phyloP scores from a whole-genome alignment of 2,888 invertebrate species.

The Andrena bicolor region DNA sequence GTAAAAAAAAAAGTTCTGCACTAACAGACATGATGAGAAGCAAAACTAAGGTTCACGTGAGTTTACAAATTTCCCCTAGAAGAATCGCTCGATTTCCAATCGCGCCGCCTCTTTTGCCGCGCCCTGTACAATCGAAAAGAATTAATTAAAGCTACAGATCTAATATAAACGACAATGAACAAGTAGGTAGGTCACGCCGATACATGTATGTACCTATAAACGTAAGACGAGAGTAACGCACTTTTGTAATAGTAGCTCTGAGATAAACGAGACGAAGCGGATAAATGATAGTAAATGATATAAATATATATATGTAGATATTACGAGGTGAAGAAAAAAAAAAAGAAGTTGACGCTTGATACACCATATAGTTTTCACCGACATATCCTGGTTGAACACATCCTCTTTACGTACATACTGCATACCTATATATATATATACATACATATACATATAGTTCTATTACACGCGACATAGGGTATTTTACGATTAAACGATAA shows the following conservation, averaged over 20 bases:
- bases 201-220: slow-evolving; percentile 72
- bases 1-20: no score
- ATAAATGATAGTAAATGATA: slow-evolving; percentile 47
- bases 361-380: slow-evolving; percentile 82
- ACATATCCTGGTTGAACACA: slow-evolving; percentile 84
- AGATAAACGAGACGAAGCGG: slow-evolving; percentile 46
- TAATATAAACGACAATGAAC: slow-evolving; percentile 75
- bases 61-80: background rate
- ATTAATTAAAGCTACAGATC: slow-evolving; percentile 62
- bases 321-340: slow-evolving; percentile 33
- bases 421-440: slow-evolving; percentile 74
- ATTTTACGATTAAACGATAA: slow-evolving; percentile 80
- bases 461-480: slow-evolving; percentile 79
- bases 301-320: slow-evolving; percentile 47
- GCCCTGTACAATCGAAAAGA: slow-evolving; percentile 36
- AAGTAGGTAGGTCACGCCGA: slow-evolving; percentile 75
- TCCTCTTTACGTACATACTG: slow-evolving; percentile 82
- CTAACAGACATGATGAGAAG: background rate
- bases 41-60: background rate
- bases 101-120: slow-evolving; percentile 23
- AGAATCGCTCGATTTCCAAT: background rate
- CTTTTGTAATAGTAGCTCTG: slow-evolving; percentile 79
- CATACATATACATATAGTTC: slow-evolving; percentile 67
- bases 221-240: slow-evolving; percentile 71
- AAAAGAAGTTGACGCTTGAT: slow-evolving; percentile 77